Evolutionary conservation across 2,888 invertebrate species (phyloP), one percentile per base, ranked within the genome.

Genomic region (Sturmia bella): DNA sequence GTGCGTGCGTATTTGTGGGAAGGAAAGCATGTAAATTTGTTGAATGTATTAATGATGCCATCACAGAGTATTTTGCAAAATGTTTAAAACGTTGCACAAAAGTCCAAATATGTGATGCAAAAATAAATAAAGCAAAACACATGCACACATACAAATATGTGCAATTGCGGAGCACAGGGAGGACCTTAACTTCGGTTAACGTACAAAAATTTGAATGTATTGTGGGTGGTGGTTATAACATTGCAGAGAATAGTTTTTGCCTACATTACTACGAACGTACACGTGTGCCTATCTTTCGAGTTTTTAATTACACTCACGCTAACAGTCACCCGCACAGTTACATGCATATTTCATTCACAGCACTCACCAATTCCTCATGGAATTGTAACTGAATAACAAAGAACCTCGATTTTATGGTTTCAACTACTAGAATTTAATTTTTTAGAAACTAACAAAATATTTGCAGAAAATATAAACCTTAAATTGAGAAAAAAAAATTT

Each of bases 51-150:
- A 66, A 68, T 61, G 54, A 63, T 61, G 41, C 45, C 54, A 39
- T 68, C 24, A 68, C 52, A 21, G 50, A 54, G 45, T 52, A 61
- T 68, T 24, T 52, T 72, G n/a, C 48, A 48, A 59, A 43, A 56
- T 64, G 41, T 63, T 74, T 69, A 68, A 69, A 64, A 74, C 37
- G 56, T 54, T 68, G n/a, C 17, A 11, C 41, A 11, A 39, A 6
- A 24, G 24, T 41, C 21, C n/a, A 50, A 50, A 19, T 19, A 41
- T 32, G 32, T 32, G 32, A 21, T 32, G 3, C 5, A 64, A 48
- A 45, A 7, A 64, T 32, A 21, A 37, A 48, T 37, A 45, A 45
- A 19, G 12, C 52, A 59, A 21, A 52, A 37, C 15, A 19, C 12
- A 19, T 1, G 19, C 15, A 52, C 39, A 66, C 15, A 72, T 0